These are phyloP conservation scores for Caenorhabditis japonica DNA, from an alignment of 2,888 invertebrate species.

Conservation along the genomic window DNA sequence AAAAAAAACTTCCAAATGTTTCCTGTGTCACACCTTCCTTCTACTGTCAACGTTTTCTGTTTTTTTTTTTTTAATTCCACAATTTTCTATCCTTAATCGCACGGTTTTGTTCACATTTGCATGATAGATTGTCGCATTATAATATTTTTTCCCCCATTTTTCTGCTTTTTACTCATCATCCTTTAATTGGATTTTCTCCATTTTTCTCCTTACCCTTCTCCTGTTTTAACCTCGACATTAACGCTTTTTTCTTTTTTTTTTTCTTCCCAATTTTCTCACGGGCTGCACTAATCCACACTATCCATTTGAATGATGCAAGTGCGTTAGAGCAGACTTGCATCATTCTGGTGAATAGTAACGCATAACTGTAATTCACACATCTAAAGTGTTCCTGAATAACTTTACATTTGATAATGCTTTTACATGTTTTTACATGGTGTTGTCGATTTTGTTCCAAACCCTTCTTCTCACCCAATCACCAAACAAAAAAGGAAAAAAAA, in stretches of 20 bases:
- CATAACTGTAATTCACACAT: constrained; percentile 15
- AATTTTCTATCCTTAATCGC: no score
- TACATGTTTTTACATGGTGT: constrained; percentile 8
- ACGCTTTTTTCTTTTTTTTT: constrained; percentile 2
- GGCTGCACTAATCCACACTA: constrained; percentile 49
- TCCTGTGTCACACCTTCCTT: constrained; percentile 9
- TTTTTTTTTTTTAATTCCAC: no score
- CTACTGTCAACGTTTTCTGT: background rate
- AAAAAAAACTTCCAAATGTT: constrained; percentile 6
- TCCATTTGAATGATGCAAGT: no score
- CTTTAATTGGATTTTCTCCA: background rate
- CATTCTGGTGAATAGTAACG: background rate
- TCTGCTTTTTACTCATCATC: no score
- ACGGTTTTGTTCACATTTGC: no score
- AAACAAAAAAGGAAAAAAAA: background rate
- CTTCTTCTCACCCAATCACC: background rate
- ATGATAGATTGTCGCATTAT: no score
- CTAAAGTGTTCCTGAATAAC: constrained; percentile 27
- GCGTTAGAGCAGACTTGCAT: background rate
- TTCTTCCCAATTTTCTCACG: constrained; percentile 1
- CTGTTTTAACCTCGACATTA: background rate
- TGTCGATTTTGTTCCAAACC: constrained; percentile 9
- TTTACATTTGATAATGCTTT: background rate
- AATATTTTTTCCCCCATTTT: no score
- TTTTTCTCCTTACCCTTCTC: background rate